These are phyloP conservation scores for Sipha maydis DNA, from an alignment of 2,888 invertebrate genomes.

Conservation along the genomic window DNA sequence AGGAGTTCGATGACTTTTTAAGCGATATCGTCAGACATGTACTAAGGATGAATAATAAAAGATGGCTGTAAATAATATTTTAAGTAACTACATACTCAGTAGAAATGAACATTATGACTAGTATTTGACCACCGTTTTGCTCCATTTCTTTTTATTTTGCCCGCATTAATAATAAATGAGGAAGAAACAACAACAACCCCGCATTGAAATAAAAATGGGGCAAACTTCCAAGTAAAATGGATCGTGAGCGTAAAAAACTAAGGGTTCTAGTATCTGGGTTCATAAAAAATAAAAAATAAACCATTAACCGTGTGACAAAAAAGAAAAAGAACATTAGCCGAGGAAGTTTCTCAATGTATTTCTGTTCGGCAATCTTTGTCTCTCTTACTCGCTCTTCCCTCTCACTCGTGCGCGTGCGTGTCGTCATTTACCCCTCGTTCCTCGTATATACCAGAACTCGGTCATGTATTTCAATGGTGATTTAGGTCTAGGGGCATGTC, in stretches of 20 bases:
- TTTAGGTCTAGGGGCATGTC: slow-evolving; percentile 19
- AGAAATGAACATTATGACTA: slow-evolving; percentile 12
- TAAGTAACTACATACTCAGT: neutral
- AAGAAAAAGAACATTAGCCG: slow-evolving; percentile 56
- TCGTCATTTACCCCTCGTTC: neutral
- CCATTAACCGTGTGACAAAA: slow-evolving; percentile 54
- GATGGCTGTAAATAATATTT: neutral
- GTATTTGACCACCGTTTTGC: slow-evolving; percentile 45
- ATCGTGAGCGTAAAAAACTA: slow-evolving; percentile 36
- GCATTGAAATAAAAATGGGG: slow-evolving; percentile 55
- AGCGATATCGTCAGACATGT: neutral
- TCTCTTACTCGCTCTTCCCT: neutral
- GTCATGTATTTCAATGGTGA: slow-evolving; percentile 14
- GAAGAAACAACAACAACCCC: slow-evolving; percentile 50
- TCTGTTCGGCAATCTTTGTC: neutral
- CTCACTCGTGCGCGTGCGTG: neutral
- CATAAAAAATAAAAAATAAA: slow-evolving; percentile 36
- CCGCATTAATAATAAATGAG: slow-evolving; percentile 58
- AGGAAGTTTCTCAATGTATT: slow-evolving; percentile 44
- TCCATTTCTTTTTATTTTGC: slow-evolving; percentile 45
- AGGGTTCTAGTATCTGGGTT: slow-evolving; percentile 46
- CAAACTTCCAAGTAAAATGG: slow-evolving; percentile 59
- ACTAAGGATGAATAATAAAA: neutral
- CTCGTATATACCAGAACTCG: neutral
- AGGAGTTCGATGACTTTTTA: neutral